Evolutionary conservation across 2,113 vertebrate species (phyloP).

Genomic region (Sphyrna mokarran): DNA sequence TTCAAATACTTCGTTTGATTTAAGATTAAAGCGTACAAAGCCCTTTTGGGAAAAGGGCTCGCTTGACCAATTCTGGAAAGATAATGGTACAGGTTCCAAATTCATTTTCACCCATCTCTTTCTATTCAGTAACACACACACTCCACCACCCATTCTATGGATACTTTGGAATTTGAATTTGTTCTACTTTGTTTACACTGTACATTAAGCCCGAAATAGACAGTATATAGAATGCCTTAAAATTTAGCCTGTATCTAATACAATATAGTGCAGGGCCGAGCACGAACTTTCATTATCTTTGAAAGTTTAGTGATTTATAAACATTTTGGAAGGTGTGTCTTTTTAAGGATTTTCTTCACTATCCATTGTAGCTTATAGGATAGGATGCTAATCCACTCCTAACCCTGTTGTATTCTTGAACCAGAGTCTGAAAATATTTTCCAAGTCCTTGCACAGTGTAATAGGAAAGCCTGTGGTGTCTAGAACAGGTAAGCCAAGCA

Average conservation of each 20-base stretch:
- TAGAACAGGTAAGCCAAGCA: not conserved
- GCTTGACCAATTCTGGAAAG: not conserved
- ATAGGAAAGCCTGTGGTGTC: not conserved
- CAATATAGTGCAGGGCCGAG: not conserved
- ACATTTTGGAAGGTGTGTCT: not conserved
- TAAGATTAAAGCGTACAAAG: not conserved
- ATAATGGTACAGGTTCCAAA: not conserved
- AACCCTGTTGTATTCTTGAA: not conserved
- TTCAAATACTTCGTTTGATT: not conserved
- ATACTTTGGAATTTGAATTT: not conserved
- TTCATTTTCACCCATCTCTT: not conserved
- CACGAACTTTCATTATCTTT: not conserved
- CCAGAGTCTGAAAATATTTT: not conserved
- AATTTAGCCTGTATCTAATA: not conserved
- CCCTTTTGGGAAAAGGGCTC: not conserved
- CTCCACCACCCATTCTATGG: too few relatives aligned
- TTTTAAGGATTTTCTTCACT: not conserved
- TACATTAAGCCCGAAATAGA: not conserved
- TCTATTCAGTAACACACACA: not conserved
- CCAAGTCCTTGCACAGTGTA: not conserved
- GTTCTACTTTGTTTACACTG: conserved; percentile 22
- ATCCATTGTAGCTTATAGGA: not conserved
- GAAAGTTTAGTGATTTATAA: not conserved
- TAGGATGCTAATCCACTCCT: not conserved
- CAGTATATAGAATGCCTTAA: not conserved